Evolutionary conservation across 1,140 invertebrate species (phyloP).

Genomic region (Heliconius nattereri): DNA sequence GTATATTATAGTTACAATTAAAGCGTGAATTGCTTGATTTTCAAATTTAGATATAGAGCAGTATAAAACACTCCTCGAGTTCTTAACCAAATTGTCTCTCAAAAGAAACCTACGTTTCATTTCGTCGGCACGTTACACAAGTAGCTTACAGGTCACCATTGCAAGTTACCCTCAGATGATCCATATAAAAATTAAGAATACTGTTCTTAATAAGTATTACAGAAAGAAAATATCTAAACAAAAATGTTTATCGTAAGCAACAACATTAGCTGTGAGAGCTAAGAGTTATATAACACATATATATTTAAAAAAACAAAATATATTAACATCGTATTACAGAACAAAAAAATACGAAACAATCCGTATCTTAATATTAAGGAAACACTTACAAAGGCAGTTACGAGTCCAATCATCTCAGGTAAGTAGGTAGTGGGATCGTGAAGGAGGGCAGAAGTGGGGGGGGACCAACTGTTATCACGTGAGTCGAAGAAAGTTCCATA

Average conservation of each 20-base stretch:
- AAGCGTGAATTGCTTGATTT: neutral
- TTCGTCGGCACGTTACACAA: neutral
- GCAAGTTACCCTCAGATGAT: too few species aligned
- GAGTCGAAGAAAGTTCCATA: neutral
- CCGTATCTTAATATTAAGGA: conserved; percentile 27
- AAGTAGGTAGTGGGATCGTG: neutral
- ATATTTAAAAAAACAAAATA: conserved; percentile 4
- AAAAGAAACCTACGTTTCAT: neutral
- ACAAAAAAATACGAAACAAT: conserved; percentile 33
- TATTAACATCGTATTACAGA: conserved; percentile 1
- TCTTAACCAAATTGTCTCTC: neutral
- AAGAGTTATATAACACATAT: neutral
- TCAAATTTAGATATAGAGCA: neutral
- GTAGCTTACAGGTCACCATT: neutral
- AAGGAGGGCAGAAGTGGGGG: neutral
- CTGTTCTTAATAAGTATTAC: neutral
- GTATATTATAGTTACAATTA: neutral
- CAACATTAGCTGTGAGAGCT: neutral
- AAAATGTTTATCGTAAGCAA: neutral
- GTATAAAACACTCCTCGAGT: neutral
- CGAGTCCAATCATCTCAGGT: conserved; percentile 16
- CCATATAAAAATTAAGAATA: neutral
- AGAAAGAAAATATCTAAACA: neutral
- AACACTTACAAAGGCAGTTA: conserved; percentile 34
- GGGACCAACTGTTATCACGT: neutral